Conservation (phyloP, 2,888 invertebrate genomes). For the Rhingia rostrata region DNA sequence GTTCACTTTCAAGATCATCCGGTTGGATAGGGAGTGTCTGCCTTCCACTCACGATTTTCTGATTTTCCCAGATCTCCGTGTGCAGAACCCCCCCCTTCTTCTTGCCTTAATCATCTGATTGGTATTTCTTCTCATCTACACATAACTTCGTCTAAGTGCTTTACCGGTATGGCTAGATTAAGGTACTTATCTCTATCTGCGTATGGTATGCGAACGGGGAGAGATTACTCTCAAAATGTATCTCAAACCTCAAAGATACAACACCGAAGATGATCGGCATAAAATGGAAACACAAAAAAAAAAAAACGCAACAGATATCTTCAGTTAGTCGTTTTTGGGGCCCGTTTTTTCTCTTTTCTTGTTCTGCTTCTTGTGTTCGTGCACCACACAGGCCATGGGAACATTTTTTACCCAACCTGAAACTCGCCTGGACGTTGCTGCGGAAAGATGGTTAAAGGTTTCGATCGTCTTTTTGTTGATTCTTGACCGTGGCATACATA, state of each 20-base stretch:
- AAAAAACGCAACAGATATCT: conserved; percentile 58
- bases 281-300: conserved; percentile 32
- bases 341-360: conserved; percentile 28
- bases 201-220: conserved; percentile 22
- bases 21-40: conserved; percentile 63
- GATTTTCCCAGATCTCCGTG: conserved; percentile 25
- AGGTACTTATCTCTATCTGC: conserved; percentile 63
- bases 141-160: conserved; percentile 59
- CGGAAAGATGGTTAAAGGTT: conserved; percentile 51
- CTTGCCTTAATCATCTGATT: conserved; percentile 9
- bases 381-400: conserved; percentile 68
- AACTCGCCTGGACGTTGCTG: conserved; percentile 38
- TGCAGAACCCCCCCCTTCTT: background rate
- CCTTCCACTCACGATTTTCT: conserved; percentile 61
- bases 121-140: conserved; percentile 41
- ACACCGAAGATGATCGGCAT: conserved; percentile 60
- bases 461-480: conserved; percentile 42
- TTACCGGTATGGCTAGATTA: conserved; percentile 68
- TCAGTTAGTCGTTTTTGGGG: conserved; percentile 36
- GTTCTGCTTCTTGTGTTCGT: conserved; percentile 61
- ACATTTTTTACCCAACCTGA: conserved; percentile 61
- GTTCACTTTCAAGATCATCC: conserved; percentile 69
- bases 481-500: conserved; percentile 75
- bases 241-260: conserved; percentile 48
- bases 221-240: conserved; percentile 58